These are phyloP conservation scores for Labrus mixtus DNA, from an alignment of 2,113 vertebrate species.

Conservation along the genomic window DNA sequence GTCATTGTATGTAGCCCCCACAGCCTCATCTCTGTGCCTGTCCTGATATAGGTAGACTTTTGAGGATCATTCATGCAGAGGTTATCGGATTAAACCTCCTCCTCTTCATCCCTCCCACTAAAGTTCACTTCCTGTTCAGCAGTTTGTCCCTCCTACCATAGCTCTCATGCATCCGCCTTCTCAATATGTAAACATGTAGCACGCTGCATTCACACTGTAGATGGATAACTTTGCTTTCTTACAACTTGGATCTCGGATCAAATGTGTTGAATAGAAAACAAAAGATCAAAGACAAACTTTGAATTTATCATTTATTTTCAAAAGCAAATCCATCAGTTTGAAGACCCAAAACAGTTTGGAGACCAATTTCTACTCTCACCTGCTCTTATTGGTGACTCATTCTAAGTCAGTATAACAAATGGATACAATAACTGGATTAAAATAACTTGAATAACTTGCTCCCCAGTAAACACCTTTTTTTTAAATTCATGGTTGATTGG, in stretches of 20 bases:
- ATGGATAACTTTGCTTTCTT: not conserved
- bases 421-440: no score
- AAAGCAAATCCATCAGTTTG: no score
- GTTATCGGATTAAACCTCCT: constrained; percentile 18
- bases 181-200: not conserved
- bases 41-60: not conserved
- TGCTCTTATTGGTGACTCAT: no score
- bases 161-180: not conserved
- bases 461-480: no score
- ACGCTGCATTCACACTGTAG: constrained; percentile 27
- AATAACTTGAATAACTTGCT: no score
- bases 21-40: not conserved
- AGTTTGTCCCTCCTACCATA: constrained; percentile 13
- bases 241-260: not conserved
- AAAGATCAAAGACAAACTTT: no score
- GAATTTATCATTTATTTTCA: no score
- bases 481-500: no score
- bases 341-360: not conserved
- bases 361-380: not conserved
- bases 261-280: not conserved
- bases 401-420: no score
- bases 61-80: not conserved
- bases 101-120: not conserved
- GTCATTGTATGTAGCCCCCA: not conserved
- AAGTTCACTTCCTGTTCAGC: constrained; percentile 9